Evolutionary conservation across 1,140 invertebrate species (phyloP).

Genomic region (Drosophila ananassae): DNA sequence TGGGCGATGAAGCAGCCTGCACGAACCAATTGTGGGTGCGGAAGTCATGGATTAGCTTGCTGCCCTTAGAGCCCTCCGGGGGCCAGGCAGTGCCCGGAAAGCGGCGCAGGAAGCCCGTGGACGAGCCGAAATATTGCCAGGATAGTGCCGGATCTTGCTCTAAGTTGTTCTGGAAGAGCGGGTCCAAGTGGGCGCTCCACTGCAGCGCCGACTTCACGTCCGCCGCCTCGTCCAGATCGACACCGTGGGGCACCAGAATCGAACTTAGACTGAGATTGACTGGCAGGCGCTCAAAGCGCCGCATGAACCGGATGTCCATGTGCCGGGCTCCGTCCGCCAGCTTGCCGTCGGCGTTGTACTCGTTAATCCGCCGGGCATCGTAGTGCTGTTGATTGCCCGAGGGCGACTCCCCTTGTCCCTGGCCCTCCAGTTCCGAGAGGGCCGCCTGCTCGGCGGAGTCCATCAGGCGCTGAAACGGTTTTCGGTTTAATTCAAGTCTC

Average conservation of each 20-base stretch:
- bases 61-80: conserved; percentile 86
- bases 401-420: conserved; percentile 47
- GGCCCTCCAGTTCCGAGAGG: conserved; percentile 86
- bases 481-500: conserved; percentile 3
- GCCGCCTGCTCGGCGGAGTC: conserved; percentile 94
- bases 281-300: conserved; percentile 92
- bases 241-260: conserved; percentile 94
- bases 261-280: conserved; percentile 95
- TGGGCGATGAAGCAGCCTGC: conserved; percentile 97
- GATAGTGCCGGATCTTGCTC: conserved; percentile 95
- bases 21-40: conserved; percentile 96
- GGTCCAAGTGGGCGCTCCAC: conserved; percentile 96
- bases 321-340: conserved; percentile 88
- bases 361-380: conserved; percentile 89
- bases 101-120: conserved; percentile 94
- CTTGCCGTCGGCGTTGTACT: conserved; percentile 89
- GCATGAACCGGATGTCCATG: conserved; percentile 88
- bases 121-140: conserved; percentile 98
- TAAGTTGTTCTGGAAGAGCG: conserved; percentile 95
- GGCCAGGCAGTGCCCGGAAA: conserved; percentile 95
- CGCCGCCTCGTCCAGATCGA: conserved; percentile 89
- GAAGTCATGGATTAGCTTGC: conserved; percentile 93
- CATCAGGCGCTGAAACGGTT: conserved; percentile 89
- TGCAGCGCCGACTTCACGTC: conserved; percentile 94
- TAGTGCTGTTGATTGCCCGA: conserved; percentile 86